Conservation (phyloP, 1,140 invertebrate genomes). For the Lepidurus arcticus region DNA sequence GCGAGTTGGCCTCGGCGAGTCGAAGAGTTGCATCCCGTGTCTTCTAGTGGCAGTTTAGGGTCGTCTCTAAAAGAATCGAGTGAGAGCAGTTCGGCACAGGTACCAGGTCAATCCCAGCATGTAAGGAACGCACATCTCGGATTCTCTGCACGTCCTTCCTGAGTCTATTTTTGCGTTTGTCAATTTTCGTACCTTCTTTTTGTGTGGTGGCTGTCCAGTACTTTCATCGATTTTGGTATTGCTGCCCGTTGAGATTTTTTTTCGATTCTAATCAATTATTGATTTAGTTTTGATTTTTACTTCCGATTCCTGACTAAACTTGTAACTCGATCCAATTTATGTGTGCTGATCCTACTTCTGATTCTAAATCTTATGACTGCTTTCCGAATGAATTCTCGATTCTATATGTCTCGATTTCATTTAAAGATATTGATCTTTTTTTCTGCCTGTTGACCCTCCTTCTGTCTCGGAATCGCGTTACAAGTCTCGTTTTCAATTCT, state of each 20-base stretch:
- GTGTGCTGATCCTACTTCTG: background rate
- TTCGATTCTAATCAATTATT: too few relatives aligned
- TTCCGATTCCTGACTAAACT: background rate
- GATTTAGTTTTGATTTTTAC: too few relatives aligned
- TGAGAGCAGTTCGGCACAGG: background rate
- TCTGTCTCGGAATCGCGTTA: too few relatives aligned
- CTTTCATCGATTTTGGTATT: background rate
- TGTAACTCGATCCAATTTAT: background rate
- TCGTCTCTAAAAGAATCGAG: background rate
- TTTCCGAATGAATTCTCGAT: background rate
- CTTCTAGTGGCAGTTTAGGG: background rate
- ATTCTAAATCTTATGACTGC: background rate
- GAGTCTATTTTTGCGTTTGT: background rate
- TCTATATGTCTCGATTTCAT: background rate
- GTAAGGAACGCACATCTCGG: background rate
- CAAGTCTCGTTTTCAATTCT: too few relatives aligned
- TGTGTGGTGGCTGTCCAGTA: background rate
- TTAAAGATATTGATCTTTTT: too few relatives aligned
- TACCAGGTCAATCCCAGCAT: background rate
- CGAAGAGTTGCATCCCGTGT: background rate
- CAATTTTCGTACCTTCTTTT: background rate
- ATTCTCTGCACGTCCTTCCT: background rate
- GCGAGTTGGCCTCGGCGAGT: background rate
- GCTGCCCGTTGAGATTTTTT: background rate
- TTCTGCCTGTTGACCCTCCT: too few relatives aligned